These are phyloP conservation scores for Sebastes hubbsi DNA, from an alignment of 2,797 vertebrate species.

Conservation along the genomic window DNA sequence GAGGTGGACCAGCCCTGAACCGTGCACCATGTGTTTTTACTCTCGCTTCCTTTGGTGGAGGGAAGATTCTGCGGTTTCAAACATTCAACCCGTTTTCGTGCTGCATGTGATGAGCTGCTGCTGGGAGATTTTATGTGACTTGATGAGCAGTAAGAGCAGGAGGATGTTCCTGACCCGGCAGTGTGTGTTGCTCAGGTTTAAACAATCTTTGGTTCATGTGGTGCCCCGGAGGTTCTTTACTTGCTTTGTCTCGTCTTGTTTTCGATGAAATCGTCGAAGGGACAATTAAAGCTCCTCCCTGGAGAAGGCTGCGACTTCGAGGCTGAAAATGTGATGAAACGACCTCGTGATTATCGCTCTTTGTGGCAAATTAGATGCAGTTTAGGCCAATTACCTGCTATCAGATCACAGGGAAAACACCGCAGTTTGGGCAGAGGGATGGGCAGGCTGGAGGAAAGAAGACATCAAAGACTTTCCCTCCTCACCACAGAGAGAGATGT, in stretches of 20 bases:
- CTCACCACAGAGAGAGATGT: neutral
- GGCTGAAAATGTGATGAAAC: conserved; percentile 62
- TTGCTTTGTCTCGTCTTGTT: neutral
- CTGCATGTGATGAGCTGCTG: neutral
- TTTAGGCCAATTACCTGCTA: conserved; percentile 88
- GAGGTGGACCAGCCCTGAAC: conserved; percentile 7
- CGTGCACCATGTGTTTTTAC: neutral
- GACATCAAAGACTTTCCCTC: conserved; percentile 16
- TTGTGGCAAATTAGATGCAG: conserved; percentile 86
- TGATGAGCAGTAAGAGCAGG: neutral
- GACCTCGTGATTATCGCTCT: conserved; percentile 82
- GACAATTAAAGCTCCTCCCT: neutral
- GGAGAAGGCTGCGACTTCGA: neutral
- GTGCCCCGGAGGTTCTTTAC: neutral
- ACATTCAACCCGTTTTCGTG: neutral
- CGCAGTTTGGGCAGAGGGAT: neutral
- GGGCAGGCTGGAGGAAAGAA: neutral
- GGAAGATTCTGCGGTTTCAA: neutral
- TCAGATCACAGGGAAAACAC: conserved; percentile 82
- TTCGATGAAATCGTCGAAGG: neutral
- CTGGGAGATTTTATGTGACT: neutral
- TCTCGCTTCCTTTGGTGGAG: neutral
- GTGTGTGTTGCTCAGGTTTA: neutral
- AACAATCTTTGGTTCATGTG: neutral
- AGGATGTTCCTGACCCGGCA: neutral